A percentile compares a stretch with the other conserved stretches of the same genome.
These are phyloP conservation scores for Sweltsa coloradensis DNA, from an alignment of 1,140 invertebrate species.

Conservation along the genomic window DNA sequence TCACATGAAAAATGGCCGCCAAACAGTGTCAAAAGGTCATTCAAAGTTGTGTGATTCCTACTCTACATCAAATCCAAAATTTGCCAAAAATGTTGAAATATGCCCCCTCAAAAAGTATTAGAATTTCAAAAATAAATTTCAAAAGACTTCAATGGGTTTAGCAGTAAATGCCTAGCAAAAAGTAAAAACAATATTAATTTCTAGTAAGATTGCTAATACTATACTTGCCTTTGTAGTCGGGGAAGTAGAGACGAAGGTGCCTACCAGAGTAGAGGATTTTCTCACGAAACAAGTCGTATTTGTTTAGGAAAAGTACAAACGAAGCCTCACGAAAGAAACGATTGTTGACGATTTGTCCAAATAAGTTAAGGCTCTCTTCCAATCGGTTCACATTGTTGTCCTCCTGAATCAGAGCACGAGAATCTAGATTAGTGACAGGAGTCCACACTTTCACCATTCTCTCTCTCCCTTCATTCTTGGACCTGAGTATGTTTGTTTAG, in stretches of 20 bases:
- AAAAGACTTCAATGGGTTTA: neutral
- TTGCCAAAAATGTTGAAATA: no score
- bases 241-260: constrained; percentile 43
- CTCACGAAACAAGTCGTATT: constrained; percentile 54
- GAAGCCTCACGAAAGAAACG: constrained; percentile 48
- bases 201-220: no score
- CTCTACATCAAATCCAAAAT: no score
- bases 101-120: neutral
- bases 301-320: constrained; percentile 56
- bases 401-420: no score
- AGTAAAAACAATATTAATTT: no score
- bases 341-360: constrained; percentile 51
- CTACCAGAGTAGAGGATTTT: constrained; percentile 49
- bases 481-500: no score
- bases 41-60: no score
- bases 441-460: no score
- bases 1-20: no score
- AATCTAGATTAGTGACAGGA: no score
- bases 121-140: constrained; percentile 11
- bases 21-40: no score
- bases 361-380: constrained; percentile 49
- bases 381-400: constrained; percentile 48
- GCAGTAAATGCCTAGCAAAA: constrained; percentile 1
- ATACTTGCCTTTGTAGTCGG: constrained; percentile 39
- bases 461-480: no score